These are phyloP conservation scores for Hedychridium roseum DNA, from an alignment of 2,888 invertebrate genomes.

Conservation along the genomic window DNA sequence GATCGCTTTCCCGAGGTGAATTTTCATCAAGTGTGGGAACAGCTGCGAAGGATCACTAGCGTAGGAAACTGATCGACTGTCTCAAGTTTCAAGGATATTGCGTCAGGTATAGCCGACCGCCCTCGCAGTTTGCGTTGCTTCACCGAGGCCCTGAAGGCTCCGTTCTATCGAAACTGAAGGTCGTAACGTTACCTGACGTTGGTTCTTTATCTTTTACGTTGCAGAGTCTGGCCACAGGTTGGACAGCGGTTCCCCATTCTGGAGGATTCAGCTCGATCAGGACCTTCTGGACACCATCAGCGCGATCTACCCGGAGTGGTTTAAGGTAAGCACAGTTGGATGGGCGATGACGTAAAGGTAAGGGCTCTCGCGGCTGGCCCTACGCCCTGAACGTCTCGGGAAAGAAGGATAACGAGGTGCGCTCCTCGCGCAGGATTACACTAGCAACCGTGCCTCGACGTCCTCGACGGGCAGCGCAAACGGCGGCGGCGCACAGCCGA, in stretches of 20 bases:
- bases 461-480: slow-evolving; percentile 35
- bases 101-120: too few species aligned
- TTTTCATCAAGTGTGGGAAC: too few species aligned
- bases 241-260: slow-evolving; percentile 80
- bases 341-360: background rate
- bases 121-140: too few species aligned
- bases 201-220: slow-evolving; percentile 48
- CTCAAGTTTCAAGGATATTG: too few species aligned
- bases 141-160: too few species aligned
- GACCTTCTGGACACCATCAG: slow-evolving; percentile 92
- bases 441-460: slow-evolving; percentile 56
- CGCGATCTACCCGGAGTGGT: slow-evolving; percentile 94
- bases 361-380: slow-evolving; percentile 4
- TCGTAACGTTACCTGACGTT: too few species aligned
- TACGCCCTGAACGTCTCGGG: slow-evolving; percentile 18
- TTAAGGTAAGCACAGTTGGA: slow-evolving; percentile 67
- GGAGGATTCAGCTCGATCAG: slow-evolving; percentile 92
- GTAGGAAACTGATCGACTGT: too few species aligned
- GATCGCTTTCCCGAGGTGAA: too few species aligned
- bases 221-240: slow-evolving; percentile 79
- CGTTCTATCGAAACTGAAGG: too few species aligned
- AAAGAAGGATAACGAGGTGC: slow-evolving; percentile 35
- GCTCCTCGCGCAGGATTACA: slow-evolving; percentile 53
- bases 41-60: too few species aligned
- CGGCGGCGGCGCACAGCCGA: slow-evolving; percentile 42